These are phyloP conservation scores for Pipa parva DNA, from an alignment of 2,113 vertebrate species.

Conservation along the genomic window DNA sequence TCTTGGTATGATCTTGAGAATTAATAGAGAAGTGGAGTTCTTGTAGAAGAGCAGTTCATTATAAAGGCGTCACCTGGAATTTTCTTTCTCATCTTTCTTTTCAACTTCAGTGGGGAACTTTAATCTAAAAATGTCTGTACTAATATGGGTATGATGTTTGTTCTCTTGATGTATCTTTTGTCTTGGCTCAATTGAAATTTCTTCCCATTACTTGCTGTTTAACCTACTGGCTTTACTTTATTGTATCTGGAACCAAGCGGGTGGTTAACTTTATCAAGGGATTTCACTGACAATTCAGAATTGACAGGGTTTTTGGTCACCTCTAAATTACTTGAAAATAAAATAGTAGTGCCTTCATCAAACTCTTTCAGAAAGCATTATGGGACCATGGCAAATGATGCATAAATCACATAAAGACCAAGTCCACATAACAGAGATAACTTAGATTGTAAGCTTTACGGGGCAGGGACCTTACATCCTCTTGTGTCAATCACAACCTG, in stretches of 20 bases:
- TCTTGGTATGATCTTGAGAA: constrained; percentile 38
- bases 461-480: too few relatives aligned
- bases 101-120: constrained; percentile 33
- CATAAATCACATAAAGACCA: neutral
- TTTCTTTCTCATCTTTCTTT: constrained; percentile 41
- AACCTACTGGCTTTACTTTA: constrained; percentile 4
- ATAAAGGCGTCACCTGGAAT: constrained; percentile 39
- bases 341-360: neutral
- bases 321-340: neutral
- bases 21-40: constrained; percentile 33
- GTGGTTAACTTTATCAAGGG: neutral
- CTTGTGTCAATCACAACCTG: too few relatives aligned
- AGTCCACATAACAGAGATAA: neutral
- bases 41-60: constrained; percentile 28
- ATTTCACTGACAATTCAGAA: neutral
- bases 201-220: neutral
- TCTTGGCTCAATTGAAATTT: constrained; percentile 13
- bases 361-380: neutral
- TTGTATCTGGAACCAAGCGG: neutral
- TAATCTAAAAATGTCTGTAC: constrained; percentile 38
- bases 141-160: constrained; percentile 33
- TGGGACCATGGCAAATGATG: neutral
- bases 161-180: constrained; percentile 14
- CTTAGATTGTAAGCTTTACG: too few relatives aligned
- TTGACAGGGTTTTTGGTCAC: neutral